Evolutionary conservation across 1,140 invertebrate species (phyloP), one percentile per base, ranked within the genome.

Genomic region (Hyphantria cunea): DNA sequence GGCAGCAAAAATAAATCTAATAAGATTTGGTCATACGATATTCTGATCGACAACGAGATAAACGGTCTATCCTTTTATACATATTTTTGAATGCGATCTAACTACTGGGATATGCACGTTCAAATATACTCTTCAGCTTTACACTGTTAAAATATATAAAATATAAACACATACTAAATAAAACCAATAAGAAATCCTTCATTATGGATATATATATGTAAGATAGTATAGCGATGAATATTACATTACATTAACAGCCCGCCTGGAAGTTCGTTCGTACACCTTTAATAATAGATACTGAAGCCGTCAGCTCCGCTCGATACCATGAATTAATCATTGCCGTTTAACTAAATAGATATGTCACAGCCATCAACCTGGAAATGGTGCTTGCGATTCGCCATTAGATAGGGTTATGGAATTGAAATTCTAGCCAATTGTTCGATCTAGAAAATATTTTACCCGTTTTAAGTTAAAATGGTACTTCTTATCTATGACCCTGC

Each of bases 301-400:
- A 12, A 10, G 48, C 48, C 56, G 48, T 9, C 56, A 48, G 56
- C 48, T 32, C 32, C 48, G 48, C 37, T 37, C 25, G 17, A 31
- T 25, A n/a, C 13, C 15, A 58, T 60, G 56, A 51, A 60, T 60
- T 51, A 60, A 51, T 42, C 56, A 60, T 60, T 47, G 37, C 33
- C 56, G 25, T 60, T 60, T 60, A 60, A 60, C 55, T 58, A 58
- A 58, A 58, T 58, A 58, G 55, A 60, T 51, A 60, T 47, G 56
- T 51, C 39, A 32, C 2, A 13, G 56, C 41, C 51, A 51, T 60
- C 47, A 49, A 6, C 0, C 1, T 15, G 17, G 50, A 60, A 42
- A 32, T 60, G 45, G 17, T 25, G 17, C 17, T 51, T 42, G 39
- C 39, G 39, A 60, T 60, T 51, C 51, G 48, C 47, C 31, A 59